These are phyloP conservation scores for Melopsittacus undulatus DNA, from an alignment of 2,797 vertebrate genomes.

Conservation along the genomic window DNA sequence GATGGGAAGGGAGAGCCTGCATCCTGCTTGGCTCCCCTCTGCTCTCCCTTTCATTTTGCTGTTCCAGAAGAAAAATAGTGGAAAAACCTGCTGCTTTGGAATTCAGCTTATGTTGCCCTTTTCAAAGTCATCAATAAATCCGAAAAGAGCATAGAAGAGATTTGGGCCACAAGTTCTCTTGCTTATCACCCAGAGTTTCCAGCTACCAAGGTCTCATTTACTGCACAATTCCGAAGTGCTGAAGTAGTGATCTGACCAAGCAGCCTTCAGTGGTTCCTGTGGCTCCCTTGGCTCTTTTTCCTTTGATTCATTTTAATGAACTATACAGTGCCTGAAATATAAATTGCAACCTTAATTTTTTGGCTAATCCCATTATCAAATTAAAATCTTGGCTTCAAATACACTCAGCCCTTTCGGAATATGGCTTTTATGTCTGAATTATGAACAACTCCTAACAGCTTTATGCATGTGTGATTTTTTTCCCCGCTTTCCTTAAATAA, in stretches of 20 bases:
- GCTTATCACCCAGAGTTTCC: not conserved
- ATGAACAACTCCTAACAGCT: not conserved
- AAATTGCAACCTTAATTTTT: not conserved
- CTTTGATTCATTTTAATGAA: conserved; percentile 25
- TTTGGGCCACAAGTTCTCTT: not conserved
- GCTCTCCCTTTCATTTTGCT: not conserved
- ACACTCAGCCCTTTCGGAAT: not conserved
- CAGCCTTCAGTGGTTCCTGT: not conserved
- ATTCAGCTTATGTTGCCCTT: not conserved
- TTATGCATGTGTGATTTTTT: not conserved
- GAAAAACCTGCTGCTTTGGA: not conserved
- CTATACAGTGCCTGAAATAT: not conserved
- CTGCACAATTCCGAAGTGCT: not conserved
- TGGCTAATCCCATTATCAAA: not conserved
- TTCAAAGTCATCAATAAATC: not conserved
- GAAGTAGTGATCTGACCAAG: not conserved
- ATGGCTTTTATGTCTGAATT: not conserved
- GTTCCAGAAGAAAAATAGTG: not conserved
- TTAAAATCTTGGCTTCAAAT: not conserved
- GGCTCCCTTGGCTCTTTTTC: not conserved
- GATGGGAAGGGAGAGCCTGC: not conserved
- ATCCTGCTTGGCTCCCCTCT: not conserved
- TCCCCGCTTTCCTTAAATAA: not conserved
- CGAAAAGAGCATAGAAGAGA: not conserved
- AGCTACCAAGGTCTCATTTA: not conserved